Evolutionary conservation across 2,113 vertebrate species (phyloP).

Genomic region (Vanacampus margaritifer): DNA sequence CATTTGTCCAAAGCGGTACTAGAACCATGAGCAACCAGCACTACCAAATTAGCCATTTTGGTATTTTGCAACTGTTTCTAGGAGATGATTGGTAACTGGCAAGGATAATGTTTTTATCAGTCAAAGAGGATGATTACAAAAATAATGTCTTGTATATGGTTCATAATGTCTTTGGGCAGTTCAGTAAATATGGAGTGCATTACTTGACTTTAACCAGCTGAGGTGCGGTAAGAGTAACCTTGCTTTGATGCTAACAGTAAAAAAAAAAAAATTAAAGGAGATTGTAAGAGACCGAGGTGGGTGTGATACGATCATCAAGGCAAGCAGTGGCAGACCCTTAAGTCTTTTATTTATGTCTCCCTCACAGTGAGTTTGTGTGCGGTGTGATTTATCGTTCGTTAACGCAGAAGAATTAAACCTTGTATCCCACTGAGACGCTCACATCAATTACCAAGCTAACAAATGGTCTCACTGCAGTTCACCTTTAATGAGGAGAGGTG

Average conservation of each 20-base stretch:
- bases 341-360: slow-evolving; percentile 64
- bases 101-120: too few relatives aligned
- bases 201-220: neutral
- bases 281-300: slow-evolving; percentile 35
- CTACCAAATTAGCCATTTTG: too few relatives aligned
- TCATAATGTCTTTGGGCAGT: neutral
- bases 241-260: neutral
- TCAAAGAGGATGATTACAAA: too few relatives aligned
- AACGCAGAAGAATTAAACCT: slow-evolving; percentile 63
- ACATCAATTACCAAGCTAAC: slow-evolving; percentile 55
- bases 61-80: too few relatives aligned
- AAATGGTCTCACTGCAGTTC: slow-evolving; percentile 46
- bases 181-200: neutral
- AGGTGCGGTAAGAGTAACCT: neutral
- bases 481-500: slow-evolving; percentile 59
- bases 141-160: too few relatives aligned
- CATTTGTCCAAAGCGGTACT: too few relatives aligned
- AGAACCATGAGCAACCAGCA: too few relatives aligned
- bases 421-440: slow-evolving; percentile 45
- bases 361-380: slow-evolving; percentile 32
- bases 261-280: slow-evolving; percentile 27
- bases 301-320: slow-evolving; percentile 44
- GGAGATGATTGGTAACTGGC: too few relatives aligned
- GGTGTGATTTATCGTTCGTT: slow-evolving; percentile 60
- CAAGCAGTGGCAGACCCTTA: slow-evolving; percentile 51